Evolutionary conservation across 2,888 invertebrate species (phyloP), one percentile per base, ranked within the genome.

Genomic region (Syritta pipiens): DNA sequence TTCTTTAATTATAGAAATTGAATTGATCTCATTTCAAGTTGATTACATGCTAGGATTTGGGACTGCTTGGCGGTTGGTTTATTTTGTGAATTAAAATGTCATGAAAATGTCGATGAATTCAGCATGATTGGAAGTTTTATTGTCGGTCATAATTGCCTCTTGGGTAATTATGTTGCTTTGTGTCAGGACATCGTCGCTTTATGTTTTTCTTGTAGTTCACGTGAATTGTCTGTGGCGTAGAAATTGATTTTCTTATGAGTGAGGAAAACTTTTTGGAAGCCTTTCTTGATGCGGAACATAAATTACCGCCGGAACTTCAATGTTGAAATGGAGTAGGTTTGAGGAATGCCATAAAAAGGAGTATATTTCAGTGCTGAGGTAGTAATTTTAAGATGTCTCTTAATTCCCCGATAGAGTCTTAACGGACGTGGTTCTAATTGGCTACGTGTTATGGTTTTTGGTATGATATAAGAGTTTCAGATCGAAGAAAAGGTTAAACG

Each of bases 31-130:
- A 65, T 77, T 77, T 59, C 53, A 59, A 71, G 63, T 76, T 63
- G 57, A 76, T 71, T 69, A 69, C 57, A 57, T 69, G 42, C 30
- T 51, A 63, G 57, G 62, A 57, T 55, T 57, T 10, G 35, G 62
- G 48, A 42, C 57, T 60, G 30, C 42, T 67, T 59, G 51, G 53
- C 40, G 53, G 63, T 63, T 63, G 37, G 57, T 71, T 57, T 63
- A 65, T 72, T 65, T 65, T 60, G 53, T 46, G 48, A 77, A 60
- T 71, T 65, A 65, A 72, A 77, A 77, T 65, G 51, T 59, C 71
- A 63, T 51, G 59, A 71, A 60, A 77, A 65, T 59, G 65, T 72
- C 63, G 60, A 77, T 77, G 71, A 77, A 71, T 72, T 72, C 72
- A 60, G 71, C 57, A 69, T 24, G 57, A 76, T 63, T 69, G 42